Conservation (phyloP, 2,888 invertebrate species). For the Schrankia costaestrigalis region DNA sequence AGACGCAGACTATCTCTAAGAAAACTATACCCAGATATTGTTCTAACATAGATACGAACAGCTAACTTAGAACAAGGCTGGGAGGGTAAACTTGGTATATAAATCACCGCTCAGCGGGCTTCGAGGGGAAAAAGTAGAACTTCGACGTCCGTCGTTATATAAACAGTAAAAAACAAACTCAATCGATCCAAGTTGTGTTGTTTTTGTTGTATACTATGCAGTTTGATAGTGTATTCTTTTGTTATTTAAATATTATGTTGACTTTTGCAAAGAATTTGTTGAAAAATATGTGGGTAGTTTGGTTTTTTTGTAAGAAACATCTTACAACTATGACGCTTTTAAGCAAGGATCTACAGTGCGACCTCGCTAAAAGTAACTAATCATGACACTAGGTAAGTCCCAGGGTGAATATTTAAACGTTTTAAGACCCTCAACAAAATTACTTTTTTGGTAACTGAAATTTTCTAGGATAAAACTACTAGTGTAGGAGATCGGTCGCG, state of each 20-base stretch:
- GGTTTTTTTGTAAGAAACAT: too few species aligned
- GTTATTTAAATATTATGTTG: conserved; percentile 1
- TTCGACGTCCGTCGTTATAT: conserved; percentile 29
- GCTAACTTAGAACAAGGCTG: conserved; percentile 23
- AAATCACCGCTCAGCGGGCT: conserved; percentile 39
- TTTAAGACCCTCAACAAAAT: too few species aligned
- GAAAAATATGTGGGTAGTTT: too few species aligned
- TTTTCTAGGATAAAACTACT: too few species aligned
- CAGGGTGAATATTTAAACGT: too few species aligned
- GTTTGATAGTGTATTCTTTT: conserved; percentile 2
- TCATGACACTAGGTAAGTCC: too few species aligned
- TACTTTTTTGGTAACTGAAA: too few species aligned
- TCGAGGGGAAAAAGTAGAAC: conserved; percentile 36
- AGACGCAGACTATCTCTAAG: neutral
- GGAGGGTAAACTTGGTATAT: conserved; percentile 28
- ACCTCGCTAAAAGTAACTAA: too few species aligned
- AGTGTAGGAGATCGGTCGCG: too few species aligned
- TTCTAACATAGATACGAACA: conserved; percentile 8
- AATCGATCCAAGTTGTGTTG: neutral
- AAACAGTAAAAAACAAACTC: conserved; percentile 30
- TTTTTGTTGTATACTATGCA: conserved; percentile 10
- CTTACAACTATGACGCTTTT: too few species aligned
- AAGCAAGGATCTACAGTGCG: too few species aligned
- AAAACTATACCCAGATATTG: neutral
- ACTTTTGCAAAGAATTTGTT: too few species aligned